phyloP scores from a whole-genome alignment of 2,888 invertebrate genomes.

The Deroplatys truncata region DNA sequence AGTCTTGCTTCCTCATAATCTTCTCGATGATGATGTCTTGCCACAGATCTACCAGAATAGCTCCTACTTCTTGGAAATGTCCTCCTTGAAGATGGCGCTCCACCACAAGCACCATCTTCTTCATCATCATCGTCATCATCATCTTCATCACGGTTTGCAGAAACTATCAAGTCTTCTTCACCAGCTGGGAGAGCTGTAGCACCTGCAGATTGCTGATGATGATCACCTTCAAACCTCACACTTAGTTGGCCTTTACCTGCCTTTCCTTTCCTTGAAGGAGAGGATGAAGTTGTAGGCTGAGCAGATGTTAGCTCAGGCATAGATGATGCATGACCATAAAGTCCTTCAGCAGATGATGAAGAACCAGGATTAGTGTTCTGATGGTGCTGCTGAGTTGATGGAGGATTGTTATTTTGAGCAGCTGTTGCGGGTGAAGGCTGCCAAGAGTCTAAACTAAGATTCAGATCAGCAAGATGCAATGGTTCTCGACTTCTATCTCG shows the following conservation, averaged over 20 bases:
- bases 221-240: conserved; percentile 51
- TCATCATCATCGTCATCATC: not conserved
- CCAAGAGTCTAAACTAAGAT: conserved; percentile 53
- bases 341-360: conserved; percentile 35
- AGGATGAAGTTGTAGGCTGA: conserved; percentile 38
- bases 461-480: conserved; percentile 54
- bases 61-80: conserved; percentile 34
- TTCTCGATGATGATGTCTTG: conserved; percentile 4
- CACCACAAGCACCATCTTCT: conserved; percentile 21
- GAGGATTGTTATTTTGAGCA: not conserved
- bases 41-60: conserved; percentile 29
- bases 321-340: conserved; percentile 51
- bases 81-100: conserved; percentile 16
- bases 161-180: not conserved
- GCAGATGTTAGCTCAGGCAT: conserved; percentile 56
- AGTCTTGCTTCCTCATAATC: conserved; percentile 48
- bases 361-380: not conserved
- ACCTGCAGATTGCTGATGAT: not conserved
- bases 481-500: conserved; percentile 57
- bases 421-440: conserved; percentile 34
- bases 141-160: not conserved
- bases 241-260: conserved; percentile 44
- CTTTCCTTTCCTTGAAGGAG: conserved; percentile 46
- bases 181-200: not conserved
- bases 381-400: not conserved